These are phyloP conservation scores for Thalassoma bifasciatum DNA, from an alignment of 2,113 vertebrate species.

Conservation along the genomic window DNA sequence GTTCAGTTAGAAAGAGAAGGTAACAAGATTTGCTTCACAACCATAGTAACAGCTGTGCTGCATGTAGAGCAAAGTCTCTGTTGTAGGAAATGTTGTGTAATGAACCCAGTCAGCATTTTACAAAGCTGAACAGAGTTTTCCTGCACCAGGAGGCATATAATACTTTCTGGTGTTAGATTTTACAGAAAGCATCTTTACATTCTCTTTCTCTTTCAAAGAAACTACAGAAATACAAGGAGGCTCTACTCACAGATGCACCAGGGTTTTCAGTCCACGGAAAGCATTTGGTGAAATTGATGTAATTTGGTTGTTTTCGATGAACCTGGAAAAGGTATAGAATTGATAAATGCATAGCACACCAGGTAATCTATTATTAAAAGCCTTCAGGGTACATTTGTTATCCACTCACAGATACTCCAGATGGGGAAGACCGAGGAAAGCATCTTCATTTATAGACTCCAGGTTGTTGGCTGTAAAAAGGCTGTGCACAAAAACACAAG, in stretches of 20 bases:
- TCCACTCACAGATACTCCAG: constrained; percentile 97
- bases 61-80: constrained; percentile 10
- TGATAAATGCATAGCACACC: not conserved
- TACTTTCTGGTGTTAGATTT: not conserved
- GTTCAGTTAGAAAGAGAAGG: not conserved
- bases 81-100: constrained; percentile 34
- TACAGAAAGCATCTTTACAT: not conserved
- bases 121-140: not conserved
- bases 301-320: constrained; percentile 99
- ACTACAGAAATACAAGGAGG: not conserved
- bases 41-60: constrained; percentile 44
- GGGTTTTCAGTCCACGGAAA: constrained; percentile 95
- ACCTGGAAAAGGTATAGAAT: constrained; percentile 83
- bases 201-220: not conserved
- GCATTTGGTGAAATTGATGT: constrained; percentile 93
- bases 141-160: constrained; percentile 27
- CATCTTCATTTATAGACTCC: constrained; percentile 94
- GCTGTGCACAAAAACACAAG: constrained; percentile 75
- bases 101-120: constrained; percentile 39
- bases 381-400: not conserved
- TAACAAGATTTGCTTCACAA: constrained; percentile 7
- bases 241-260: constrained; percentile 96
- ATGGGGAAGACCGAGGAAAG: constrained; percentile 96
- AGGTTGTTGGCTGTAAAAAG: constrained; percentile 97
- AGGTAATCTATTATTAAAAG: not conserved